A percentile compares a stretch with the other conserved stretches of the same genome.
phyloP scores from a whole-genome alignment of 2,113 vertebrate species.

The Chamaea fasciata region DNA sequence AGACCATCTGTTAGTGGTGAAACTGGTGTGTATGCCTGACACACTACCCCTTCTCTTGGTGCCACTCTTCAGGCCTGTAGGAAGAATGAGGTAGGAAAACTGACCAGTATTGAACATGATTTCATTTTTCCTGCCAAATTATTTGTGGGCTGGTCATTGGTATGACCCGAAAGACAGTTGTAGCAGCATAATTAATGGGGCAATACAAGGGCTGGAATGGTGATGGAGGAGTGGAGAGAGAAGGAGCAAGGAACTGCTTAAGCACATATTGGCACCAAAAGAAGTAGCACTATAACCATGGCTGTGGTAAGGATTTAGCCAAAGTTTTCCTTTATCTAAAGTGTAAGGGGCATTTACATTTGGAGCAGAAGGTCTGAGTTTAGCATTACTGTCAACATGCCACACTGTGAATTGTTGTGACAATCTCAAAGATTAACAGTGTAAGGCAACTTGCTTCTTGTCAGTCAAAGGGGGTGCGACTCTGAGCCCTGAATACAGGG shows the following conservation, averaged over 20 bases:
- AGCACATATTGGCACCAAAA: neutral
- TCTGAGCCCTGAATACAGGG: neutral
- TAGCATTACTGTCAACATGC: neutral
- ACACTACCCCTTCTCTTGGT: neutral
- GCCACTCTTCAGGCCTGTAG: neutral
- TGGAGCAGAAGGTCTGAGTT: neutral
- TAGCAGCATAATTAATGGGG: neutral
- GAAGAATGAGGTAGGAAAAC: neutral
- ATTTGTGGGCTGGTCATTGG: neutral
- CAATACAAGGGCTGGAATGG: neutral
- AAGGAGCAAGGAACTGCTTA: neutral
- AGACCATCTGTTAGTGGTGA: neutral
- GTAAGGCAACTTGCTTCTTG: neutral
- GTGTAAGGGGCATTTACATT: neutral
- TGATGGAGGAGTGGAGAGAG: neutral
- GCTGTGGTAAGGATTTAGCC: neutral
- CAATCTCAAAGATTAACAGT: neutral
- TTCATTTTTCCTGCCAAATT: neutral
- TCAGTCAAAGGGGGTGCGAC: neutral
- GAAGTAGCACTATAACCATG: neutral
- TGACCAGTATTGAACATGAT: neutral
- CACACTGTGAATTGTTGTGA: neutral
- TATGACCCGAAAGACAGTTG: neutral
- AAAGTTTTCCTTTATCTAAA: neutral
- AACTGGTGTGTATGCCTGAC: fast-evolving